Conservation (phyloP, 1,140 invertebrate species). For the Drosophila seguyi region DNA sequence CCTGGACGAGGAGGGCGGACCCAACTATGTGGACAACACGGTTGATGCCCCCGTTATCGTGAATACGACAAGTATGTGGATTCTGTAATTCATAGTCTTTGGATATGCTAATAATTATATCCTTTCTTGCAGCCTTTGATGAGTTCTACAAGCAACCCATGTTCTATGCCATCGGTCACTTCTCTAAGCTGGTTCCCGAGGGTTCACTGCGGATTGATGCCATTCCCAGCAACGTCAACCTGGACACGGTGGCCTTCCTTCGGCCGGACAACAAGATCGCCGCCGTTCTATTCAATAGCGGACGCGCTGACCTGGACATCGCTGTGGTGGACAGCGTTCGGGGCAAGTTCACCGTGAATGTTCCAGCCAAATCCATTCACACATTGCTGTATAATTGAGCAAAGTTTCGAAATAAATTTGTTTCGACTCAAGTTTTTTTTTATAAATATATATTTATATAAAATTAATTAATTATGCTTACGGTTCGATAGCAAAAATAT, state of each 20-base stretch:
- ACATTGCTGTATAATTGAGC: slow-evolving; percentile 69
- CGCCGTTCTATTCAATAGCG: slow-evolving; percentile 88
- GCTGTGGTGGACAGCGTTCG: slow-evolving; percentile 53
- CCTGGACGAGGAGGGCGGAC: slow-evolving; percentile 91
- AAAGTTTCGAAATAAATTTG: slow-evolving; percentile 1
- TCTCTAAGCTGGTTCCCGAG: slow-evolving; percentile 92
- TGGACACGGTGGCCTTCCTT: slow-evolving; percentile 86
- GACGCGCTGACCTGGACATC: slow-evolving; percentile 69
- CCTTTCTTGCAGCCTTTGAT: slow-evolving; percentile 57
- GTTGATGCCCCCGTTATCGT: slow-evolving; percentile 93
- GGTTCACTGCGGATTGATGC: slow-evolving; percentile 87
- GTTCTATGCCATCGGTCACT: slow-evolving; percentile 94
- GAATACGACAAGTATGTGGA: slow-evolving; percentile 85
- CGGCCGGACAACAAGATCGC: slow-evolving; percentile 87
- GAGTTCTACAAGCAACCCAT: slow-evolving; percentile 96
- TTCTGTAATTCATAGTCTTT: neutral
- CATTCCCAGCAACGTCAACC: slow-evolving; percentile 57
- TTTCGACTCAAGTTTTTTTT: too few species aligned
- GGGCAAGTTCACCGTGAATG: slow-evolving; percentile 59
- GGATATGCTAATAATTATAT: neutral
- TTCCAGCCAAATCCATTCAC: slow-evolving; percentile 78
- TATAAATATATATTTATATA: neutral
- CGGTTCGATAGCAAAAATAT: neutral
- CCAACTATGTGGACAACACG: slow-evolving; percentile 91
- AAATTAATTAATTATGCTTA: neutral